phyloP scores from a whole-genome alignment of 2,888 invertebrate genomes.

The Phengaris arion region DNA sequence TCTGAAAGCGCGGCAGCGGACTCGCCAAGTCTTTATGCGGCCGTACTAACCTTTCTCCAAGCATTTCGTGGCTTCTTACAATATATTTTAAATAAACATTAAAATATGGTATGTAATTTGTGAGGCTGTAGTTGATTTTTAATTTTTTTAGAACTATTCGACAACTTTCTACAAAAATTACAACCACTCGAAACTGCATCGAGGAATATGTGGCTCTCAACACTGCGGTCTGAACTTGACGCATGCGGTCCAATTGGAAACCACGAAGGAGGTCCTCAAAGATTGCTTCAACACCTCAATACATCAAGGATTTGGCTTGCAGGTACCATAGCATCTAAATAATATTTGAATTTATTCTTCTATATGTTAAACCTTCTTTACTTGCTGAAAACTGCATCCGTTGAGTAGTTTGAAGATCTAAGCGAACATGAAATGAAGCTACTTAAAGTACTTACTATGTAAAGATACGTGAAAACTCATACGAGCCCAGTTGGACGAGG shows the following conservation, averaged over 20 bases:
- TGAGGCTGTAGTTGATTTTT: background rate
- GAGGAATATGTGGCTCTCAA: slow-evolving; percentile 66
- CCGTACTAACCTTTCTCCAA: too few relatives aligned
- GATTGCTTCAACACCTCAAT: slow-evolving; percentile 60
- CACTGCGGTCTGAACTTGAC: slow-evolving; percentile 61
- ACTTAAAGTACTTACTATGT: too few relatives aligned
- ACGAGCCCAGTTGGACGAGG: too few relatives aligned
- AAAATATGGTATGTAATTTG: too few relatives aligned
- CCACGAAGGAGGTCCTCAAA: slow-evolving; percentile 50
- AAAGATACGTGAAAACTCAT: too few relatives aligned
- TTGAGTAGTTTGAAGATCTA: too few relatives aligned
- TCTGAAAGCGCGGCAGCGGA: too few relatives aligned
- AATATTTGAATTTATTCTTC: background rate
- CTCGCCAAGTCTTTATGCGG: too few relatives aligned
- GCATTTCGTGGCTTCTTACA: too few relatives aligned
- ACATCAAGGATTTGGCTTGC: slow-evolving; percentile 62
- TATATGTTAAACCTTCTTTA: background rate
- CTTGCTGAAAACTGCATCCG: too few relatives aligned
- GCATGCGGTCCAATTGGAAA: slow-evolving; percentile 54
- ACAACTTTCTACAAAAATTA: slow-evolving; percentile 63
- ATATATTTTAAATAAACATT: too few relatives aligned
- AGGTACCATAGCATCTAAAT: slow-evolving; percentile 47
- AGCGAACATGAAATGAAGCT: too few relatives aligned
- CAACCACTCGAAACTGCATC: slow-evolving; percentile 63
- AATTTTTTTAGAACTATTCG: slow-evolving; percentile 60